Evolutionary conservation across 2,113 vertebrate genomes (phyloP).

Genomic region (Mastomys natalensis): DNA sequence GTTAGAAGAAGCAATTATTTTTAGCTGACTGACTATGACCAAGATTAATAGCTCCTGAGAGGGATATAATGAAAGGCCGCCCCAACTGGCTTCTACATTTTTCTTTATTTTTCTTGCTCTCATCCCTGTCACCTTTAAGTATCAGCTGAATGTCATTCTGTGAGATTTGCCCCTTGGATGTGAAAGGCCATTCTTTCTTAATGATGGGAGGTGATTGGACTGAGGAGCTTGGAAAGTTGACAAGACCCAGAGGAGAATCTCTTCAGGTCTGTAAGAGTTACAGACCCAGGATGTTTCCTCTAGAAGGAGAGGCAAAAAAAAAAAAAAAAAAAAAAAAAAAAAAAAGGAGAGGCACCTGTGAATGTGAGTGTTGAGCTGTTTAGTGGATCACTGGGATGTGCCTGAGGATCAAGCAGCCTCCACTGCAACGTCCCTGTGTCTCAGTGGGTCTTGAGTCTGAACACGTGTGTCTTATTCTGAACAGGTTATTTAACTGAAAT

Average conservation of each 20-base stretch:
- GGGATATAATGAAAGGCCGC: conserved; percentile 95
- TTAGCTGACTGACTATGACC: conserved; percentile 91
- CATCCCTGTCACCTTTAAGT: conserved; percentile 95
- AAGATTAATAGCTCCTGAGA: conserved; percentile 98
- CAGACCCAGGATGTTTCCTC: neutral
- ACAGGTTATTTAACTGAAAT: neutral
- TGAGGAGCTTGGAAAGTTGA: conserved; percentile 73
- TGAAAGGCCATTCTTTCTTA: conserved; percentile 86
- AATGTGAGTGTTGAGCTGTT: neutral
- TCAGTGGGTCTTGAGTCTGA: neutral
- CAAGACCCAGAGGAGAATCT: conserved; percentile 43
- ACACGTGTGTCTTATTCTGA: conserved; percentile 4
- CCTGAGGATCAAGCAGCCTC: neutral
- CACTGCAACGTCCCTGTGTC: neutral
- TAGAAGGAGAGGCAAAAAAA: too few species aligned
- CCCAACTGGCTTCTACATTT: conserved; percentile 94
- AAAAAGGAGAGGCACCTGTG: neutral
- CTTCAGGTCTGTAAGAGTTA: conserved; percentile 32
- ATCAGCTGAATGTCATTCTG: conserved; percentile 92
- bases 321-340: too few species aligned
- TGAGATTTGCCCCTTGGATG: conserved; percentile 82
- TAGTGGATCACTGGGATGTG: neutral
- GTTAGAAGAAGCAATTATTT: conserved; percentile 95
- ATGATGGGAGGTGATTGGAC: conserved; percentile 75
- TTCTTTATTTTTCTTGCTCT: conserved; percentile 93